These are phyloP conservation scores for Teleogryllus oceanicus DNA, from an alignment of 2,888 invertebrate species.

Conservation along the genomic window DNA sequence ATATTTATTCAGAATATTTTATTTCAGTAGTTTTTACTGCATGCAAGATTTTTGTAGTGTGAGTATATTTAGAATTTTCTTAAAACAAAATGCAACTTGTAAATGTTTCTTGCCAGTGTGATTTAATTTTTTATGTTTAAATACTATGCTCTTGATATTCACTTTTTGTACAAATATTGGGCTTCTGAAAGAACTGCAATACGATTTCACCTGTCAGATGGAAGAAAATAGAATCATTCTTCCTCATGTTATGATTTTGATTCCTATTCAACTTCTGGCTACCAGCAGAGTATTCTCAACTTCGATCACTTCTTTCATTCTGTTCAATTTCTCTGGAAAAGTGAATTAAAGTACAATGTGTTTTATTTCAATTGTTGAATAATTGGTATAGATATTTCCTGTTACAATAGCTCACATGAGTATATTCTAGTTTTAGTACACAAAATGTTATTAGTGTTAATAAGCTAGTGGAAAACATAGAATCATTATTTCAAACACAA, in stretches of 20 bases:
- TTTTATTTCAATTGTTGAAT: background rate
- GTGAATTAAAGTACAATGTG: background rate
- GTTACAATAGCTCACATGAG: background rate
- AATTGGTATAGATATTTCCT: background rate
- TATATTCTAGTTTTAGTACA: slow-evolving; percentile 1
- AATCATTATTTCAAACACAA: background rate
- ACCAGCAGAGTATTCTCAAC: background rate
- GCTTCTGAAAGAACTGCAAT: background rate
- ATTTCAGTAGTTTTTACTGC: background rate
- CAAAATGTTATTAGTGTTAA: background rate
- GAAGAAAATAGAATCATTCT: background rate
- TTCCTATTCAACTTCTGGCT: background rate
- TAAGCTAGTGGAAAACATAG: background rate
- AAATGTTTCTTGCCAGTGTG: background rate
- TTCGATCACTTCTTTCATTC: background rate
- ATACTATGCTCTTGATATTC: too few species aligned
- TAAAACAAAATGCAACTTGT: background rate
- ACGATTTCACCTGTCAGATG: background rate
- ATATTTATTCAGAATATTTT: background rate
- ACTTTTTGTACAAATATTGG: too few species aligned
- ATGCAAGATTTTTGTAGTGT: background rate
- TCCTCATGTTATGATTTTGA: background rate
- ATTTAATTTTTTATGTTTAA: background rate
- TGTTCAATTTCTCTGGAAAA: background rate
- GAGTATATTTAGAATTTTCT: background rate